Evolutionary conservation across 2,888 invertebrate species (phyloP).

Genomic region (Stratiomys singularior): DNA sequence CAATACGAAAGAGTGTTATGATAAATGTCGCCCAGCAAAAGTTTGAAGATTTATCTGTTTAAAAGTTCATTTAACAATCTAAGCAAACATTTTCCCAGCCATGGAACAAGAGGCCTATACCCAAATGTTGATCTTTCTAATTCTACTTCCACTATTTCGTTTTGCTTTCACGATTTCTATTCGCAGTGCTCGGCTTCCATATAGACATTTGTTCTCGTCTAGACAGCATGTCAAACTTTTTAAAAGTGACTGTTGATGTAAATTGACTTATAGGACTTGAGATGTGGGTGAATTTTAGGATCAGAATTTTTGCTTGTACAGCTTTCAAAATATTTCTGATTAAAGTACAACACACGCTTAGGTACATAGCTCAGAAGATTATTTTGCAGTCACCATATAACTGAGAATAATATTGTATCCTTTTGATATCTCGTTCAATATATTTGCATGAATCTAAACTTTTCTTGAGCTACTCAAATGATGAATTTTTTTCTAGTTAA

Average conservation of each 20-base stretch:
- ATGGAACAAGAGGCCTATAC: not conserved
- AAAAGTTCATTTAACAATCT: slow-evolving; percentile 1
- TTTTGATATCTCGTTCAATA: too few relatives aligned
- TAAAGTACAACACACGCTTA: too few relatives aligned
- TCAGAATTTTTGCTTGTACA: too few relatives aligned
- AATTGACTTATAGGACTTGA: not conserved
- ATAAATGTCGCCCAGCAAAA: not conserved
- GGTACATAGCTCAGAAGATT: too few relatives aligned
- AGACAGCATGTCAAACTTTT: slow-evolving; percentile 1
- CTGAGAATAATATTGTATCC: too few relatives aligned
- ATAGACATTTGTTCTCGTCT: not conserved
- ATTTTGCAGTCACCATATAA: too few relatives aligned
- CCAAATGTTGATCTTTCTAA: not conserved
- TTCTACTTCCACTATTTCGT: not conserved
- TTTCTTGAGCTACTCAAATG: too few relatives aligned
- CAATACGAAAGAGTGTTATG: not conserved
- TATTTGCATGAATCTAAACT: too few relatives aligned
- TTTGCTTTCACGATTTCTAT: not conserved
- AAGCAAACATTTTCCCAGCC: not conserved
- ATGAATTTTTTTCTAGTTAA: too few relatives aligned
- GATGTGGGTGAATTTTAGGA: not conserved
- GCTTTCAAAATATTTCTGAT: too few relatives aligned
- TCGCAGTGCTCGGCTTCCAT: not conserved
- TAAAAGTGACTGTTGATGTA: not conserved
- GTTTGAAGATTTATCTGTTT: slow-evolving; percentile 2